Conservation (phyloP, 1,140 invertebrate genomes). For the Meteorus sp. region DNA sequence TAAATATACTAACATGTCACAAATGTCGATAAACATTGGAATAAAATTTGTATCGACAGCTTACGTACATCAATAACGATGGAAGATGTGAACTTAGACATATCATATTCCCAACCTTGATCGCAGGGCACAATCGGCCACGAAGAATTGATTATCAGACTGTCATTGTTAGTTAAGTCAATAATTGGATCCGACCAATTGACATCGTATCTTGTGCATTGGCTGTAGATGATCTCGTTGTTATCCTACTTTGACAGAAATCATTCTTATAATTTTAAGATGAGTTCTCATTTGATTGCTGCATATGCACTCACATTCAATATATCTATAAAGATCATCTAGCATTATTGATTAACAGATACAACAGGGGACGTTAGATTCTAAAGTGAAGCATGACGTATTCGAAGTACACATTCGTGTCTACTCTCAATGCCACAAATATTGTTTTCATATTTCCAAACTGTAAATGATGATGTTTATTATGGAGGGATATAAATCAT, state of each 20-base stretch:
- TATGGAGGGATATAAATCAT: neutral
- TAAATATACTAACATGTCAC: neutral
- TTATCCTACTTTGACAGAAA: conserved; percentile 43
- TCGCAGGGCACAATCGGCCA: conserved; percentile 70
- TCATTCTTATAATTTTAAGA: conserved; percentile 23
- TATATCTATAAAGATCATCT: neutral
- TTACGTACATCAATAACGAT: conserved; percentile 78
- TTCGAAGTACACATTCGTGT: neutral
- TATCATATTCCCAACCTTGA: conserved; percentile 82
- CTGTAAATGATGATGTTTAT: neutral
- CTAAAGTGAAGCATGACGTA: neutral
- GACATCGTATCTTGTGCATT: conserved; percentile 69
- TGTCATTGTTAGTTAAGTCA: conserved; percentile 34
- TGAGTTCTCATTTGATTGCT: conserved; percentile 7
- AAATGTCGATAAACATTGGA: conserved; percentile 3
- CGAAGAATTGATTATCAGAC: conserved; percentile 54
- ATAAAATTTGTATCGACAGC: conserved; percentile 3
- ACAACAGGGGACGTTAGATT: conserved; percentile 7
- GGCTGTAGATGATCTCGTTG: conserved; percentile 59
- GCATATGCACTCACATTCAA: too few species aligned
- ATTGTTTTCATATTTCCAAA: neutral
- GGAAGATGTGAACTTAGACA: conserved; percentile 68
- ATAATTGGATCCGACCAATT: conserved; percentile 67
- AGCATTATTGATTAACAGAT: too few species aligned
- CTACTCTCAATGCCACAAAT: conserved; percentile 31